These are phyloP conservation scores for Geococcyx californianus DNA, from an alignment of 2,113 vertebrate species.

Conservation along the genomic window DNA sequence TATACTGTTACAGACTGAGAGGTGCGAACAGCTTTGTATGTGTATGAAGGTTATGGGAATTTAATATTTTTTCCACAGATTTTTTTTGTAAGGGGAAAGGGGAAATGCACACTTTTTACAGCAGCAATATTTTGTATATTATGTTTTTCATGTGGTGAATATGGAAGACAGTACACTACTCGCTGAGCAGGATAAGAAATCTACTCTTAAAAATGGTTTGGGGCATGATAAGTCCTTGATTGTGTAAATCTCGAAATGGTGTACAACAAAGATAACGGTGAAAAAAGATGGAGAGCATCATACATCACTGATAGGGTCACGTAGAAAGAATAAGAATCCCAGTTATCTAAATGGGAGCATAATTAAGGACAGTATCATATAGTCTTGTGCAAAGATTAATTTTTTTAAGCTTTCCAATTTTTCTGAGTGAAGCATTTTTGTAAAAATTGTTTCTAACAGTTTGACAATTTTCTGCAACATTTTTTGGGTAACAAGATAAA, in stretches of 20 bases:
- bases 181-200: slow-evolving; percentile 54
- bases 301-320: slow-evolving; percentile 22
- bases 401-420: slow-evolving; percentile 74
- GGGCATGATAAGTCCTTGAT: slow-evolving; percentile 47
- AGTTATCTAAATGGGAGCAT: slow-evolving; percentile 58
- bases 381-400: slow-evolving; percentile 68
- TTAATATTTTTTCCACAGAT: slow-evolving; percentile 82
- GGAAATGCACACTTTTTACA: slow-evolving; percentile 83
- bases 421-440: slow-evolving; percentile 75
- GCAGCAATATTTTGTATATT: slow-evolving; percentile 86
- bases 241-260: slow-evolving; percentile 54
- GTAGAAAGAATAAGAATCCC: slow-evolving; percentile 45
- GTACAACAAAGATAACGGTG: slow-evolving; percentile 54
- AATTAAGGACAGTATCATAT: slow-evolving; percentile 60
- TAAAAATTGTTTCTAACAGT: slow-evolving; percentile 76
- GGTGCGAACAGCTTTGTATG: slow-evolving; percentile 76
- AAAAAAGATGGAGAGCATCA: slow-evolving; percentile 43
- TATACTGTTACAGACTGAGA: slow-evolving; percentile 78
- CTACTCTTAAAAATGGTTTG: slow-evolving; percentile 52
- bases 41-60: slow-evolving; percentile 80
- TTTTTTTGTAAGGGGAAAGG: slow-evolving; percentile 81
- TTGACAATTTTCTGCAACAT: slow-evolving; percentile 62
- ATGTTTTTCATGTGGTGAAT: slow-evolving; percentile 78
- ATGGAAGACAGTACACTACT: slow-evolving; percentile 78
- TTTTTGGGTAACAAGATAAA: slow-evolving; percentile 66